Conservation (phyloP, 2,113 vertebrate genomes). For the Alligator sinensis region DNA sequence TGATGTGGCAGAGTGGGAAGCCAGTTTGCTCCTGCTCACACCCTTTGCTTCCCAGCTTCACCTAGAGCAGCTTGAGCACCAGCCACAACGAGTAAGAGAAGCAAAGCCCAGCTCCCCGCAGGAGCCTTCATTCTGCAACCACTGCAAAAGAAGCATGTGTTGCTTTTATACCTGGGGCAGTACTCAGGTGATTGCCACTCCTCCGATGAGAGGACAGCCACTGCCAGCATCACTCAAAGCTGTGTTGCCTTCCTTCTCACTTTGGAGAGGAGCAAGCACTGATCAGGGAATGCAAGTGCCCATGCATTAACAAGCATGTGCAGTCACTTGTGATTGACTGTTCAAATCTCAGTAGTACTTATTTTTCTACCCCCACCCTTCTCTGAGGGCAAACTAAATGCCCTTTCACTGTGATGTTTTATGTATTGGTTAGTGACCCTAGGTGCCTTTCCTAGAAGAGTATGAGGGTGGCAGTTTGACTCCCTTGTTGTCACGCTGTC, state of each 20-base stretch:
- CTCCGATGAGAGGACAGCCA: neutral
- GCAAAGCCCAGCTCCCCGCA: neutral
- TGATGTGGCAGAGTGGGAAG: too few relatives aligned
- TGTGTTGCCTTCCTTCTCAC: rapidly evolving
- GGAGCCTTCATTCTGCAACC: neutral
- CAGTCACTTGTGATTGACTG: too few relatives aligned
- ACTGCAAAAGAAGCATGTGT: neutral
- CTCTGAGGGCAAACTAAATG: too few relatives aligned
- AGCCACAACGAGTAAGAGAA: neutral
- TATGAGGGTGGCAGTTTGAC: too few relatives aligned
- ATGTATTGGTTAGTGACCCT: too few relatives aligned
- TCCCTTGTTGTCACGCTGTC: too few relatives aligned
- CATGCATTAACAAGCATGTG: neutral
- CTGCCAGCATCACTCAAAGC: neutral
- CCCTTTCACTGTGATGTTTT: too few relatives aligned
- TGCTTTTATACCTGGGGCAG: neutral
- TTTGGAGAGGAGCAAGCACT: rapidly evolving
- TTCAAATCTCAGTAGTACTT: neutral
- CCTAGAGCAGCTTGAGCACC: neutral
- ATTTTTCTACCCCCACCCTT: neutral
- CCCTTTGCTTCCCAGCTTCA: neutral
- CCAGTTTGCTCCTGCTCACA: neutral
- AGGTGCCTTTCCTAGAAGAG: too few relatives aligned
- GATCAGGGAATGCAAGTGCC: neutral
- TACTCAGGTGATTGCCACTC: rapidly evolving